phyloP scores from a whole-genome alignment of 2,113 vertebrate species.

The Odontophorus gujanensis region DNA sequence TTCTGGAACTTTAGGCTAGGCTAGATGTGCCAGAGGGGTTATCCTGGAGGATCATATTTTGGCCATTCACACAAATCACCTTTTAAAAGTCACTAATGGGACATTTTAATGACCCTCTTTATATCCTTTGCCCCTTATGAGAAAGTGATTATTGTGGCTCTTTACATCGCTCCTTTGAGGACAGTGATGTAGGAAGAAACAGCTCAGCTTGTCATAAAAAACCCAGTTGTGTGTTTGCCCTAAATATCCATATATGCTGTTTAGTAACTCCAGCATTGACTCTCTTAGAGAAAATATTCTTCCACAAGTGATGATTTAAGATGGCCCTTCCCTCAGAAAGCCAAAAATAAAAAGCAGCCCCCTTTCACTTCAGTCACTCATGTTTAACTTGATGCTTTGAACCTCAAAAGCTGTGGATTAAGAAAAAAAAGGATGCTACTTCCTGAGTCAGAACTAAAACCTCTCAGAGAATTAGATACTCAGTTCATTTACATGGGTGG shows the following conservation, averaged over 20 bases:
- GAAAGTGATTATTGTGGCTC: neutral
- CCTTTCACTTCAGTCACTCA: neutral
- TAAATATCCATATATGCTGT: neutral
- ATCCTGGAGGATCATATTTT: neutral
- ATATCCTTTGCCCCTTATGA: neutral
- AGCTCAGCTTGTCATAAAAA: neutral
- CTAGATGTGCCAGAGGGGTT: constrained; percentile 3
- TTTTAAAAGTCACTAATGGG: neutral
- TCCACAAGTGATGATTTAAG: neutral
- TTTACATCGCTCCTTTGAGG: constrained; percentile 1
- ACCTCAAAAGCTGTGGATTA: neutral
- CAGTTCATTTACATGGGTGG: neutral
- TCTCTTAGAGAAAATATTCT: neutral
- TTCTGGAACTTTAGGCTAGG: neutral
- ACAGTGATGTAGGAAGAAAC: neutral
- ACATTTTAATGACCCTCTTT: constrained; percentile 33
- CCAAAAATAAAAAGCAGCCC: neutral
- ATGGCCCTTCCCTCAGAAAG: neutral
- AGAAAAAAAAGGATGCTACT: neutral
- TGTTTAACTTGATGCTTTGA: neutral
- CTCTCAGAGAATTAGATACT: neutral
- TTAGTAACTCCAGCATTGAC: neutral
- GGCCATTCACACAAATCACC: constrained; percentile 2
- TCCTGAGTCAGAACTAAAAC: neutral
- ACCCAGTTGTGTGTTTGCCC: neutral